Percentiles rank a stretch among this genome's conserved stretches.
phyloP scores from a whole-genome alignment of 1,140 invertebrate genomes.

The Drosophila sechellia region DNA sequence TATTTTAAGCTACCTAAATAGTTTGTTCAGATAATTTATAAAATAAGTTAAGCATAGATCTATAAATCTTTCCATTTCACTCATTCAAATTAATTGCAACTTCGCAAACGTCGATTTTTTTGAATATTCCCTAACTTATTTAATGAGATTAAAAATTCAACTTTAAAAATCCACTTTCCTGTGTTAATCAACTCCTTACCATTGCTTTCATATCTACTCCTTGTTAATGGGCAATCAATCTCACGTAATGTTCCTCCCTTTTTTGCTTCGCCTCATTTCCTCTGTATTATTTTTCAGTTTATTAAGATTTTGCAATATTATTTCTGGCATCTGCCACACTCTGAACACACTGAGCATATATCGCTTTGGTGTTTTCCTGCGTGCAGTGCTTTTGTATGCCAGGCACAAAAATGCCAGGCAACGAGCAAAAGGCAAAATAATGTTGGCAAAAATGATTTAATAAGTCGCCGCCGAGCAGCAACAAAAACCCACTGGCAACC shows the following conservation, averaged over 20 bases:
- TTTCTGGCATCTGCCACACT: conserved; percentile 15
- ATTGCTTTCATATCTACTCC: neutral
- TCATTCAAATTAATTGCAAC: no score
- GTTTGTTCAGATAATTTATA: no score
- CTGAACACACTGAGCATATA: neutral
- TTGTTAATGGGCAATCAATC: conserved; percentile 5
- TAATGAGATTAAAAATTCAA: neutral
- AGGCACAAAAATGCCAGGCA: neutral
- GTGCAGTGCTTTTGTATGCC: conserved; percentile 19
- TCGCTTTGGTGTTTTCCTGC: conserved; percentile 16
- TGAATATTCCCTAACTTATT: no score
- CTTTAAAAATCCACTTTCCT: neutral
- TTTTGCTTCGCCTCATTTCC: conserved; percentile 12
- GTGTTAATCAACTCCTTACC: neutral
- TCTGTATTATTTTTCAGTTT: conserved; percentile 8
- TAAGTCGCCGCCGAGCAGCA: conserved; percentile 21
- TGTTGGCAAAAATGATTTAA: conserved; percentile 40
- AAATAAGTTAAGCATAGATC: no score
- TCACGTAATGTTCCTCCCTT: conserved; percentile 7
- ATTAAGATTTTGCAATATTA: conserved; percentile 13
- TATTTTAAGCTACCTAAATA: no score
- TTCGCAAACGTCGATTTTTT: no score
- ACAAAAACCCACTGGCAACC: conserved; percentile 34
- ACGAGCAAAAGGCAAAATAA: neutral
- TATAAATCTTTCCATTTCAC: no score